phyloP scores from a whole-genome alignment of 37 sponge, comb jelly and placozoan genomes.

The Ephydatia muelleri region DNA sequence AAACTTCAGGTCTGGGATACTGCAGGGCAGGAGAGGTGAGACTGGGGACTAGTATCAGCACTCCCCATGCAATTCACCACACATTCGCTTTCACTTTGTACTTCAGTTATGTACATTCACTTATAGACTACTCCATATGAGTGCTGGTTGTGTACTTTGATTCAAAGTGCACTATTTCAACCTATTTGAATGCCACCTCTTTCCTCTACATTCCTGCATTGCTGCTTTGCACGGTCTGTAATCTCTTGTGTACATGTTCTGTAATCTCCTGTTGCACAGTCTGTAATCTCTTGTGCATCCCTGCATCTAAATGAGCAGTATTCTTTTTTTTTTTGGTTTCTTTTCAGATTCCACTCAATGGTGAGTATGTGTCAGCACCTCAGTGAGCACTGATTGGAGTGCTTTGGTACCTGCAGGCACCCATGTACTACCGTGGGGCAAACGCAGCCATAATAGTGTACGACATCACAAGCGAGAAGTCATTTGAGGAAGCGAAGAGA shows the following conservation, averaged over 20 bases:
- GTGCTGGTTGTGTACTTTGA: no score
- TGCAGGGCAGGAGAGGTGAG: constrained; percentile 86
- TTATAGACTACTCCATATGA: no score
- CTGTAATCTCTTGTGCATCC: not conserved
- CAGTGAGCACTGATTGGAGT: not conserved
- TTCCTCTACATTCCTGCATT: not conserved
- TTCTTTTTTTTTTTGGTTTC: not conserved
- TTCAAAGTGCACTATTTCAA: no score
- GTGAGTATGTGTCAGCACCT: constrained; percentile 36
- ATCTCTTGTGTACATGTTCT: not conserved
- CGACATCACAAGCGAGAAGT: constrained; percentile 70
- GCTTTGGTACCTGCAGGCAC: constrained; percentile 48
- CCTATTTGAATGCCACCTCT: not conserved
- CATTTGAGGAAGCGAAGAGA: constrained; percentile 76
- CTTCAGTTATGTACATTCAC: not conserved
- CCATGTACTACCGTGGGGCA: constrained; percentile 88
- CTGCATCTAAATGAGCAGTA: not conserved
- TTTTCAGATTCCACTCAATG: constrained; percentile 75
- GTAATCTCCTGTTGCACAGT: not conserved
- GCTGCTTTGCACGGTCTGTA: not conserved
- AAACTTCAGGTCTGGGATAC: constrained; percentile 89
- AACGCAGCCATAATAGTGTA: constrained; percentile 90
- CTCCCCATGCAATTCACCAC: not conserved
- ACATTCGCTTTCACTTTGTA: not conserved
- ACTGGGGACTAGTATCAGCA: not conserved